phyloP scores from a whole-genome alignment of 2,797 vertebrate genomes.

The Tenualosa ilisha region DNA sequence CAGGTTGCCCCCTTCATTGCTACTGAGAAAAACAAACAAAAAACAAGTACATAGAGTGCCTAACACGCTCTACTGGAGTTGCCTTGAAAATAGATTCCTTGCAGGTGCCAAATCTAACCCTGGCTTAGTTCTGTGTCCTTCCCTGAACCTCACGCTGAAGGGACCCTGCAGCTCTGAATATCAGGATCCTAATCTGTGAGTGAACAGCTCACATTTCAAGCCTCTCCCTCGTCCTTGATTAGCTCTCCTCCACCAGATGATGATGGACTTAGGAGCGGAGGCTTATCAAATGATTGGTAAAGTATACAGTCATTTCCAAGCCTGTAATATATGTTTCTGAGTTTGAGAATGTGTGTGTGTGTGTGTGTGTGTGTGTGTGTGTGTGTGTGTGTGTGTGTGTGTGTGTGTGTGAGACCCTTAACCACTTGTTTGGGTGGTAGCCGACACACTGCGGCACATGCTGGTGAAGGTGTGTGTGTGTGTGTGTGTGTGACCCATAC shows the following conservation, averaged over 20 bases:
- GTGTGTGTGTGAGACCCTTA: constrained; percentile 54
- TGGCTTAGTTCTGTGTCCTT: background rate
- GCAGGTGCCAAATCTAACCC: background rate
- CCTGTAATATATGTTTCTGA: background rate
- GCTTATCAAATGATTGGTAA: no score
- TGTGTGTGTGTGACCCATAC: constrained; percentile 59
- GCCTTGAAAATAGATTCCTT: background rate
- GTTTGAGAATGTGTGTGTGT: background rate
- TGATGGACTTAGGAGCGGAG: background rate
- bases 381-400: background rate
- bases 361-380: background rate
- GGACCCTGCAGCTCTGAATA: background rate
- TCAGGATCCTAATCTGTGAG: background rate
- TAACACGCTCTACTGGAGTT: background rate
- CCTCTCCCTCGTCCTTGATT: background rate
- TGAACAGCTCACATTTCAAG: background rate
- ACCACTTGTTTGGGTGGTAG: constrained; percentile 92
- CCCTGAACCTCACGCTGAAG: background rate
- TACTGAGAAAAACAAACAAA: no score
- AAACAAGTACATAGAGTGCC: no score
- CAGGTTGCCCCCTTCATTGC: no score
- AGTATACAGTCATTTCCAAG: background rate
- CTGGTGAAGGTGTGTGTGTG: constrained; percentile 80
- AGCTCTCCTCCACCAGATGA: background rate
- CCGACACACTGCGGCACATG: constrained; percentile 95